Evolutionary conservation across 2,888 invertebrate species (phyloP), one percentile per base, ranked within the genome.

Genomic region (Phengaris arion): DNA sequence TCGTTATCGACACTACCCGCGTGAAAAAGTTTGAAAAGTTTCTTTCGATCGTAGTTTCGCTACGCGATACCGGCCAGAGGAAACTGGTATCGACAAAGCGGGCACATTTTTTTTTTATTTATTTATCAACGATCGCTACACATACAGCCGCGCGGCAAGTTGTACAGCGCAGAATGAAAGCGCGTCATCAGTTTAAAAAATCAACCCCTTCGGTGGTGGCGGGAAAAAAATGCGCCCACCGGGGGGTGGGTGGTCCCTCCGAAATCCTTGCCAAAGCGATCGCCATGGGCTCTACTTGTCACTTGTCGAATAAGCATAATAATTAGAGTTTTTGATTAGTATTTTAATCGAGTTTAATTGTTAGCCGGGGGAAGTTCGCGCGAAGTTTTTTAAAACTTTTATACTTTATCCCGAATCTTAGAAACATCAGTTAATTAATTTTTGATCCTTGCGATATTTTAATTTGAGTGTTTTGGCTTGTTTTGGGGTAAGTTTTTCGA

Each of bases 171-270:
- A 90, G 93, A 94, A 94, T 94, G 94, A 92, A 93, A 93, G 93
- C 94, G 93, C 94, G 94, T 94, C 94, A 94, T 94, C 94, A 93
- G 93, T 94, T 94, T 94, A 94, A 94, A 94, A 94, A 94, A 94
- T 94, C 94, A 94, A 94, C 93, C 93, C 94, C 93, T 92, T 94
- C 83, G 85, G 86, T 89, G 92, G 91, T 88, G 91, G 91, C 86
- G 86, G 89, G 88, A 91, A 93, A 93, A 70, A 93, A 92, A 89
- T 87, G 89, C 87, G 88, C 89, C 88, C 81, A 78, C 73, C 82
- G 88, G 89, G 86, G 80, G 89, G 89, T 85, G 92, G 91, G 90
- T 84, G 91, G 87, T 83, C 86, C 88, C 88, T 83, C 90, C 92
- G 88, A 91, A 92, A 92, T 92, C 92, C 93, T 92, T 91, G 91